Percentiles rank a stretch among this genome's conserved stretches.
Evolutionary conservation across 2,888 invertebrate species (phyloP).

Genomic region (Endotricha flammealis): DNA sequence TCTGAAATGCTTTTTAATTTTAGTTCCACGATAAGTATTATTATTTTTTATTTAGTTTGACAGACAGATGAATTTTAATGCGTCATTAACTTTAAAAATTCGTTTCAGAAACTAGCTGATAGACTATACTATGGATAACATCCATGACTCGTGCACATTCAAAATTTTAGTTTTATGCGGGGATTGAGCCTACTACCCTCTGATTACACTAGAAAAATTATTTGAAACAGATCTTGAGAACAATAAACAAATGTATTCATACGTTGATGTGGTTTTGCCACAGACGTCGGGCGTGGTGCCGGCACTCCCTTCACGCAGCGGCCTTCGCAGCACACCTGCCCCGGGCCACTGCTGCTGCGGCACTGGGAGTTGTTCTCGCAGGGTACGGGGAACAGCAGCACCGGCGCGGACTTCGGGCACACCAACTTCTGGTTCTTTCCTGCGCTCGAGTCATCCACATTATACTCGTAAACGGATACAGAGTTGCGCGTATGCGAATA

Average conservation of each 20-base stretch:
- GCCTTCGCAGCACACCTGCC: slow-evolving; percentile 69
- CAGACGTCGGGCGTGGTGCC: slow-evolving; percentile 73
- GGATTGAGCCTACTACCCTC: too few species aligned
- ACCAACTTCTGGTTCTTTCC: slow-evolving; percentile 63
- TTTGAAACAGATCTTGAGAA: too few species aligned
- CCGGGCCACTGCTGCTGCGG: slow-evolving; percentile 57
- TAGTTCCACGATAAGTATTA: too few species aligned
- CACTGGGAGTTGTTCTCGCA: slow-evolving; percentile 70
- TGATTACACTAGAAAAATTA: too few species aligned
- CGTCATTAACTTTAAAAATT: too few species aligned
- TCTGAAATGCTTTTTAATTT: too few species aligned
- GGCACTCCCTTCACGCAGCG: slow-evolving; percentile 80
- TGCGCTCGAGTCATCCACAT: slow-evolving; percentile 46
- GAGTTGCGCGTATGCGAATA: slow-evolving; percentile 37
- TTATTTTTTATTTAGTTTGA: too few species aligned
- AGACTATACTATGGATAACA: too few species aligned
- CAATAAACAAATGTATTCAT: slow-evolving; percentile 27
- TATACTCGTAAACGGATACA: slow-evolving; percentile 34
- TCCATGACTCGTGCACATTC: too few species aligned
- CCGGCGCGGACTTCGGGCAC: slow-evolving; percentile 58
- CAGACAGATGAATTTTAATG: too few species aligned
- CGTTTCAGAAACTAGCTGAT: too few species aligned
- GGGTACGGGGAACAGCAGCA: slow-evolving; percentile 61
- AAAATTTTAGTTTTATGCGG: too few species aligned
- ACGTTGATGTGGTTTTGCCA: slow-evolving; percentile 65